Evolutionary conservation across 1,140 invertebrate genomes (phyloP), one percentile per base, ranked within the genome.

Genomic region (Aphidius ervi): DNA sequence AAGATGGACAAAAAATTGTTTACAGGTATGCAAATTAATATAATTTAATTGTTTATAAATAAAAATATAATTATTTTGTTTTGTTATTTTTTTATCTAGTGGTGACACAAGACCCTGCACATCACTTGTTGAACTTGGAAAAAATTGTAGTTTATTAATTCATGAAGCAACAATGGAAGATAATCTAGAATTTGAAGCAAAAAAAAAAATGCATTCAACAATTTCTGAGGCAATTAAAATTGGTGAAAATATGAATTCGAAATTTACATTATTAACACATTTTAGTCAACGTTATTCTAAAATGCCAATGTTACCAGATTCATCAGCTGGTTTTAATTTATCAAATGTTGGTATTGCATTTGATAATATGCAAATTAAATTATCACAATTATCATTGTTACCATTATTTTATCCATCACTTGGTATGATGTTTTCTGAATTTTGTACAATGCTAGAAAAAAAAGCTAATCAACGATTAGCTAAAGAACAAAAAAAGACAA

Each of bases 141-240:
- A 82, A 66, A 77, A 90, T 69, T 94, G 93, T 61, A 90, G 95
- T 72, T 71, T 99, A 1, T 79, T 99, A 0, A 97, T 99, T 68
- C 97, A 99, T 78, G 97, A 99, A 82, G 95, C 95, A 5, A 99
- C 97, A 4, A 95, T 98, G 88, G 95, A 97, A 74, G 93, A 96
- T 78, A 88, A 89, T 47, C 72, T 97, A 56, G 79, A 84, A 31
- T 75, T 83, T 0, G 91, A 97, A 73, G 95, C 96, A 1, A 79
- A 78, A 20, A 64, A 80, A 0, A 98, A 97, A 80, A 87, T 85
- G 71, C 96, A 99, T 80, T 93, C 90, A 9, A 95, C 93, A 0
- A 90, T 91, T 2, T 90, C 90, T 0, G 86, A 98, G 80, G 96
- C 96, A 0, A 90, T 98, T 9, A 81, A 88, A 47, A 80, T 91